phyloP scores from a whole-genome alignment of 2,888 invertebrate genomes.

The Platycnemis pennipes region DNA sequence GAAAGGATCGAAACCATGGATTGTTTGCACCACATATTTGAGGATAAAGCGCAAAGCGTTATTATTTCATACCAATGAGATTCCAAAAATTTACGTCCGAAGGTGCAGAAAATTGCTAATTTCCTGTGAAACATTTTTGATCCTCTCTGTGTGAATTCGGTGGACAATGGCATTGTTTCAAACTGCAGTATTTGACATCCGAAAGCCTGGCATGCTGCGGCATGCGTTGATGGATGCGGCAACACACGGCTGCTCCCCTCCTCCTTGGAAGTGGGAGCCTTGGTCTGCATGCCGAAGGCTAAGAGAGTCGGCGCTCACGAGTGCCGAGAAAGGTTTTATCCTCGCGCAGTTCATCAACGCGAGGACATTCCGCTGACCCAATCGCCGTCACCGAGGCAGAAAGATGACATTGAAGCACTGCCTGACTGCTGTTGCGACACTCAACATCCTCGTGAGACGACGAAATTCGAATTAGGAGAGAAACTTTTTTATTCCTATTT shows the following conservation, averaged over 20 bases:
- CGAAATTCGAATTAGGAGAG: not conserved
- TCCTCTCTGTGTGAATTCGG: no score
- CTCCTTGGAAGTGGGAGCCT: not conserved
- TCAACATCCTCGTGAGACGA: not conserved
- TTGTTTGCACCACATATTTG: no score
- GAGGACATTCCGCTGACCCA: conserved; percentile 7
- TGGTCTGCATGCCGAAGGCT: not conserved
- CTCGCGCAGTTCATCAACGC: not conserved
- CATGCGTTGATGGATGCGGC: no score
- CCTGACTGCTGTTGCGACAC: not conserved
- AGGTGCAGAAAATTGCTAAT: no score
- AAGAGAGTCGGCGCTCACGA: not conserved
- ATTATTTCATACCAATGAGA: no score
- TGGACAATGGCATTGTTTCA: no score
- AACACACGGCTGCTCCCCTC: not conserved
- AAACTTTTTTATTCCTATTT: conserved; percentile 37
- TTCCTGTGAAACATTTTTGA: no score
- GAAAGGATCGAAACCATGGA: no score
- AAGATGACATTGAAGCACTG: not conserved
- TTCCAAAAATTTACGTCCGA: no score
- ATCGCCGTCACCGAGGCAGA: not conserved
- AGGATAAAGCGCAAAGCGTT: no score
- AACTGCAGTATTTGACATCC: no score
- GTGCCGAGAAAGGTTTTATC: not conserved
- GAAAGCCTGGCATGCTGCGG: no score